phyloP scores from a whole-genome alignment of 1,140 invertebrate genomes.

The Drosophila nasuta region DNA sequence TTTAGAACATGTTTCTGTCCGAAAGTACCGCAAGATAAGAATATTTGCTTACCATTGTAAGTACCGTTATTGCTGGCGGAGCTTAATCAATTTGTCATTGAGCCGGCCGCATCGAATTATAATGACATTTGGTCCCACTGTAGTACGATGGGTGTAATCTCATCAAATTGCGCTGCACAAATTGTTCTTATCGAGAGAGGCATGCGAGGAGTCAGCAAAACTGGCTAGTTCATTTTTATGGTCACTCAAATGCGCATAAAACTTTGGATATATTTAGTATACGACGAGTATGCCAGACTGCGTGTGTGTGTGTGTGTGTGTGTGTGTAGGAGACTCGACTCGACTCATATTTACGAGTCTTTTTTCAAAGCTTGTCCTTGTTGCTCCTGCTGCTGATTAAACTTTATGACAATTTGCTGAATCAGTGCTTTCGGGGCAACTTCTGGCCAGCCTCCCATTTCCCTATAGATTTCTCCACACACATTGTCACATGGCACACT shows the following conservation, averaged over 20 bases:
- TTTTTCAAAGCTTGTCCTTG: constrained; percentile 44
- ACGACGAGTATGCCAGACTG: constrained; percentile 37
- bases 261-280: constrained; percentile 46
- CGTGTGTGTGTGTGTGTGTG: constrained; percentile 32
- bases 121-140: constrained; percentile 33
- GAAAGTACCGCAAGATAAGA: constrained; percentile 13
- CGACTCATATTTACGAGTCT: constrained; percentile 51
- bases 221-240: constrained; percentile 68
- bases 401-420: constrained; percentile 82
- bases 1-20: too few species aligned
- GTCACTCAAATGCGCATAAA: constrained; percentile 81
- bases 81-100: constrained; percentile 41
- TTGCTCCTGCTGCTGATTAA: constrained; percentile 71
- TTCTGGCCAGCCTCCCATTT: not conserved
- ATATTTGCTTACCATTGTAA: constrained; percentile 21
- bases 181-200: constrained; percentile 64
- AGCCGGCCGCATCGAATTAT: constrained; percentile 48
- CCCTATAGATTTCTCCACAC: not conserved
- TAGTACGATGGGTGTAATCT: constrained; percentile 49
- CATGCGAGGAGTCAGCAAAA: constrained; percentile 36
- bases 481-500: constrained; percentile 24
- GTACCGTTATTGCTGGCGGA: constrained; percentile 2
- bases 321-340: constrained; percentile 14
- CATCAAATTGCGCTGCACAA: constrained; percentile 68
- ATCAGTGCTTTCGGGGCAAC: constrained; percentile 59